phyloP scores from a whole-genome alignment of 1,140 invertebrate species.

The Caenorhabditis elegans region WBcel235 BX284606.5:16743501-16744000 shows the following conservation, averaged over 20 bases:
- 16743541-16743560: slow-evolving; percentile 58
- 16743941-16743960: neutral
- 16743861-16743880: neutral
- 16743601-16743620: neutral
- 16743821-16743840: neutral
- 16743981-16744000: slow-evolving; percentile 21
- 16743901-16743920: neutral
- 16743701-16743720: slow-evolving; percentile 44
- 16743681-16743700: slow-evolving; percentile 56
- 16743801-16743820: slow-evolving; percentile 49
- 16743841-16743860: neutral
- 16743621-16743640: slow-evolving; percentile 63
- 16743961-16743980: neutral
- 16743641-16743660: slow-evolving; percentile 62
- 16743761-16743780: no score
- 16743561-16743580: slow-evolving; percentile 66
- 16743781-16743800: no score
- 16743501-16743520: slow-evolving; percentile 50
- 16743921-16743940: neutral
- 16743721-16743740: slow-evolving; percentile 11
- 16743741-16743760: neutral
- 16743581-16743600: neutral
- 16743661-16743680: slow-evolving; percentile 59
- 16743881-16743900: neutral
- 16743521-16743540: slow-evolving; percentile 54